Conservation (phyloP, 2,888 invertebrate genomes). For the Phaonia tiefii region DNA sequence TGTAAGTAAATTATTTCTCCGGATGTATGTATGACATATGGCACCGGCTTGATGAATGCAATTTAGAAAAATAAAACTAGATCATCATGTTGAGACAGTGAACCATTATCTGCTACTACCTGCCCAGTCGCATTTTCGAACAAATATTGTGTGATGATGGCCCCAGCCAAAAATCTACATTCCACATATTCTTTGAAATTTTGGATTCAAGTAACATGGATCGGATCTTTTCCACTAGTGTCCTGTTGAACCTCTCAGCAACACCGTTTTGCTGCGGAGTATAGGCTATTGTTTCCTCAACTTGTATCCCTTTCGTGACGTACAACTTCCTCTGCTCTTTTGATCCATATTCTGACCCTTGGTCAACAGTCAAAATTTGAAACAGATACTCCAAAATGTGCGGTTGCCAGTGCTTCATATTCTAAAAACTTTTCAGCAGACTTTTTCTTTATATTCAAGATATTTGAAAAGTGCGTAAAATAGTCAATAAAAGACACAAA, state of each 20-base stretch:
- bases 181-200: slow-evolving; percentile 38
- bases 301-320: slow-evolving; percentile 41
- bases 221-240: slow-evolving; percentile 55
- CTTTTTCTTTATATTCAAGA: background rate
- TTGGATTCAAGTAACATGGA: slow-evolving; percentile 42
- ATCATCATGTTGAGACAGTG: too few relatives aligned
- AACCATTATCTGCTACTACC: too few relatives aligned
- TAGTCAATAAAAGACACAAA: background rate
- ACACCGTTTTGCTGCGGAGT: slow-evolving; percentile 58
- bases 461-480: too few relatives aligned
- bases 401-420: background rate
- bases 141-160: too few relatives aligned
- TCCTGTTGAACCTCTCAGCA: slow-evolving; percentile 56
- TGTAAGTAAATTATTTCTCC: too few relatives aligned
- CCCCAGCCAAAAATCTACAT: too few relatives aligned
- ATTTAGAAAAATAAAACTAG: too few relatives aligned
- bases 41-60: too few relatives aligned
- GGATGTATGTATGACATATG: too few relatives aligned
- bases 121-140: too few relatives aligned
- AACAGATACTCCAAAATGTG: background rate
- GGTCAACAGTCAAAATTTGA: too few relatives aligned
- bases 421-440: background rate
- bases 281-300: slow-evolving; percentile 43
- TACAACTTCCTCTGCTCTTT: slow-evolving; percentile 25
- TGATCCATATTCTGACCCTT: slow-evolving; percentile 48